Base-by-base conservation (phyloP, 2,797 vertebrate species). In the Menidia menidia region DNA sequence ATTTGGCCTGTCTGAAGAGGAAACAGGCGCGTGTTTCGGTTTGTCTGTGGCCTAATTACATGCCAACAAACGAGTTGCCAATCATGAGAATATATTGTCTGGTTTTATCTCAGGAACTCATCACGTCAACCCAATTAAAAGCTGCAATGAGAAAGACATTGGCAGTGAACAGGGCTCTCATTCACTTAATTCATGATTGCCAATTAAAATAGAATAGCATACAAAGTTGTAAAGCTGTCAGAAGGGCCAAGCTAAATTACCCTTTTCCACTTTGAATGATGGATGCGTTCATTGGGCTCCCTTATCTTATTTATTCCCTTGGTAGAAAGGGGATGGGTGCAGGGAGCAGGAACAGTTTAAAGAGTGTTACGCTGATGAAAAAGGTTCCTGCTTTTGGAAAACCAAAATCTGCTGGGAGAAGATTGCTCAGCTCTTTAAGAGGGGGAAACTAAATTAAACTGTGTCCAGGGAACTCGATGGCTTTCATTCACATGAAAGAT, bases 41-140 rank as follows among this genome's bases (percentile, higher is more conserved):
- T 89, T 87, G 84, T 90, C 86, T 87, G 83, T 71, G 48, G 87
- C 77, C 90, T 93, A 93, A 94, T 94, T 93, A 92, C 88, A 88
- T 87, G 84, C 86, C 90, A 92, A 92, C 92, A 93, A 93, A 93
- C 90, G 91, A 91, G 91, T 92, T 92, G 94, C 91, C 94, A 93
- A 92, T 94, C 92, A 91, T 47, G 77, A 86, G 89, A 89, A 92
- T 88, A 89, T 89, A 94, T 94, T 94, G 93, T 94, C 90, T 91
- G 89, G 80, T 85, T 91, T 91, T 93, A 94, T 94, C 94, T 89
- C 81, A 87, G 89, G 87, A 89, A 92, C 91, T 91, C 91, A 94
- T 94, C 93, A 93, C 92, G 90, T 92, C 89, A 87, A 92, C 87
- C 94, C 93, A 93, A 94, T 94, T 94, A 94, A 92, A 93, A 90